Evolutionary conservation across 2,888 invertebrate species (phyloP).

Genomic region (Drymonia ruficornis): DNA sequence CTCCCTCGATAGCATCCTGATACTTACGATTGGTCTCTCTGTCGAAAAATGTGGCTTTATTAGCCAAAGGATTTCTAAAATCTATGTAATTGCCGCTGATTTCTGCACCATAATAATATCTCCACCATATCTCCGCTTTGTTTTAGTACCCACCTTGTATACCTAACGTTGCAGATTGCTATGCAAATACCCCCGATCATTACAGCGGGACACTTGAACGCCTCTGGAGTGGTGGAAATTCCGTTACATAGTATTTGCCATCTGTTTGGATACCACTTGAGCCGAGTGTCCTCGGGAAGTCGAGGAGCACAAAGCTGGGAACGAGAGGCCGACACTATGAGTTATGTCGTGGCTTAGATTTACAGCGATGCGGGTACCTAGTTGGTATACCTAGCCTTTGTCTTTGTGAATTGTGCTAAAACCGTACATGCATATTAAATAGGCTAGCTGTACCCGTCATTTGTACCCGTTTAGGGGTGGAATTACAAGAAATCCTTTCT

Average conservation of each 20-base stretch:
- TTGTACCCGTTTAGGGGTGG: too few species aligned
- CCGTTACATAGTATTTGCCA: constrained; percentile 40
- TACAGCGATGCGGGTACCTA: background rate
- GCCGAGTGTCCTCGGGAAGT: constrained; percentile 37
- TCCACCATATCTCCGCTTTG: background rate
- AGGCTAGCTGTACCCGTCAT: too few species aligned
- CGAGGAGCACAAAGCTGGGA: constrained; percentile 36
- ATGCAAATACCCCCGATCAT: constrained; percentile 18
- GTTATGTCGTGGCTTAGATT: constrained; percentile 18
- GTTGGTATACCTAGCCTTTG: background rate
- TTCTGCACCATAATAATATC: background rate
- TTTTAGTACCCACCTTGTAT: background rate
- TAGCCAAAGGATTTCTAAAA: too few species aligned
- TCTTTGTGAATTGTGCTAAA: too few species aligned
- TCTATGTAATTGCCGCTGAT: too few species aligned
- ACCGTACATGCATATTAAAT: too few species aligned
- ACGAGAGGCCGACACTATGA: constrained; percentile 17
- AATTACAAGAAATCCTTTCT: too few species aligned
- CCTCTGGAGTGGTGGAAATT: constrained; percentile 29
- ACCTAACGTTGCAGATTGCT: constrained; percentile 2
- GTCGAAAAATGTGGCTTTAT: too few species aligned
- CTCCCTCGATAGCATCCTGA: too few species aligned
- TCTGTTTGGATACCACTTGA: constrained; percentile 45
- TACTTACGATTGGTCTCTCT: too few species aligned
- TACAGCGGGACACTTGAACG: constrained; percentile 8